Evolutionary conservation across 2,797 vertebrate species (phyloP), one percentile per base, ranked within the genome.

Genomic region (Cynodonichthys magdalenae): DNA sequence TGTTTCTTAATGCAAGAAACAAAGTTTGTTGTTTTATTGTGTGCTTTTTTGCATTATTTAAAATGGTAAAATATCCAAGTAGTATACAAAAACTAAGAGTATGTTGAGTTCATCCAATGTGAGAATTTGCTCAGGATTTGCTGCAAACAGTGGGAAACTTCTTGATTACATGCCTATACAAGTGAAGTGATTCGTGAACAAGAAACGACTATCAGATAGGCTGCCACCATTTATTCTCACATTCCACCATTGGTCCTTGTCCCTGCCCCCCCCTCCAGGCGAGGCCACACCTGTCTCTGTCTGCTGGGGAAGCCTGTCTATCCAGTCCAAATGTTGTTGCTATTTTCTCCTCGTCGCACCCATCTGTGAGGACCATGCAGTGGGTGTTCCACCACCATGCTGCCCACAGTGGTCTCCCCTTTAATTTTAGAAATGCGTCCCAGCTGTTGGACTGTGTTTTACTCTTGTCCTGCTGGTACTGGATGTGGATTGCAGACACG

Each of bases 261-360:
- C 81, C 75, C 80, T 65, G 6, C 80, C 80, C 75, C 76, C 73
- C 70, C 82, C 76, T 70, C 69, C 71, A 84, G 81, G 80, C 82
- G 41, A 78, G 78, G 86, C 92, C 89, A 90, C 93, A 94, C 92
- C 93, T 93, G 92, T 93, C 84, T 89, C 81, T 66, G 53, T 84
- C 85, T 83, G 80, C 85, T 69, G 69, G 49, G 70, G 79, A 75
- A 90, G 91, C 83, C 85, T 67, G 89, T 91, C 86, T 83, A 79
- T 88, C 89, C 81, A 74, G 89, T 91, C 84, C 79, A 83, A 86
- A 55, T 83, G 81, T 77, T 81, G 84, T 80, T 85, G 79, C 90
- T 90, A 90, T 92, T 92, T 90, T 90, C 74, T 90, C 77, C 79
- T 76, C 48, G 87, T 76, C 88, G 87, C 92, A 86, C 89, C 89